Percentiles rank a stretch among this genome's conserved stretches.
phyloP scores from a whole-genome alignment of 2,888 invertebrate species.

The Hetaerina titia region DNA sequence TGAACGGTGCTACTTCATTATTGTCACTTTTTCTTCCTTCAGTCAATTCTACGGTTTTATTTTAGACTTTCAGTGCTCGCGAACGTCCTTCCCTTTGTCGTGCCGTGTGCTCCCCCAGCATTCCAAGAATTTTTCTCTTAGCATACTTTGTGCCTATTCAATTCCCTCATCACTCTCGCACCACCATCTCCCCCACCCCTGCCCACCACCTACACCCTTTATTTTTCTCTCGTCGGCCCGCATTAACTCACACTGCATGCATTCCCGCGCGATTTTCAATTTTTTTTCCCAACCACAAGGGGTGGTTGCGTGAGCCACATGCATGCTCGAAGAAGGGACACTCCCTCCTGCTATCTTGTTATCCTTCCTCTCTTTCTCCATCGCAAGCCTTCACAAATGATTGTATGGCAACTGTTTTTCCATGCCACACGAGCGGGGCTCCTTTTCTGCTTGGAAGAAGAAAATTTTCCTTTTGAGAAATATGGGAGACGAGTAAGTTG shows the following conservation, averaged over 20 bases:
- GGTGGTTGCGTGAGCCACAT: background rate
- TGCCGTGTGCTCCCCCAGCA: background rate
- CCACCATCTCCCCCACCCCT: background rate
- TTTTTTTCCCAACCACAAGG: background rate
- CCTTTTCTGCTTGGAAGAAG: background rate
- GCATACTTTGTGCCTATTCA: background rate
- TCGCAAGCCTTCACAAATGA: background rate
- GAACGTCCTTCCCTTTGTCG: background rate
- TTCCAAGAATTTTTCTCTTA: background rate
- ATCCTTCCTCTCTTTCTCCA: background rate
- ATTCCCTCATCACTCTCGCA: background rate
- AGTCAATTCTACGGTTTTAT: background rate
- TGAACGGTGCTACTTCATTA: no score
- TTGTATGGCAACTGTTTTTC: background rate
- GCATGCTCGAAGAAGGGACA: background rate
- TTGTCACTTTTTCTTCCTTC: background rate
- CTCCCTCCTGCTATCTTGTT: background rate
- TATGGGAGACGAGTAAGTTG: no score
- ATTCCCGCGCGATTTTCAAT: background rate
- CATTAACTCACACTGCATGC: background rate
- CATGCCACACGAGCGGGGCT: background rate
- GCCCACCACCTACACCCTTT: background rate
- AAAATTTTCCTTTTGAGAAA: background rate
- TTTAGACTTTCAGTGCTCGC: background rate
- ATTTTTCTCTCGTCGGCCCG: background rate